A percentile compares a stretch with the other conserved stretches of the same genome.
These are phyloP conservation scores for Ibycter americanus DNA, from an alignment of 2,797 vertebrate genomes.

Conservation along the genomic window DNA sequence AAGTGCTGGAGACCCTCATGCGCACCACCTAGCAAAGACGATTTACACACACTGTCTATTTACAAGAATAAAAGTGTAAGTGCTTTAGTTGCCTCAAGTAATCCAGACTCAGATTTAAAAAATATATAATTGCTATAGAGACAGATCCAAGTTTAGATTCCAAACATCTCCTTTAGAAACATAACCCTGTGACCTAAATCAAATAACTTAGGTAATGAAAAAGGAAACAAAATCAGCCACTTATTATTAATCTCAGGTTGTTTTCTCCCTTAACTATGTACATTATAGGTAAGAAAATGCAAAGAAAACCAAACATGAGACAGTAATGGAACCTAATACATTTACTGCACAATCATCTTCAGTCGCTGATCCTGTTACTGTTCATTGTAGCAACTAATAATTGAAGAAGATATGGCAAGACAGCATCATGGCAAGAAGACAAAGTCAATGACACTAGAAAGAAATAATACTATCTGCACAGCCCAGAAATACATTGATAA, in stretches of 20 bases:
- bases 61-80: not conserved
- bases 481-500: not conserved
- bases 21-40: conserved; percentile 85
- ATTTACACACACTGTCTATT: not conserved
- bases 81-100: not conserved
- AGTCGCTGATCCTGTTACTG: not conserved
- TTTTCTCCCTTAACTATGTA: not conserved
- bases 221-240: not conserved
- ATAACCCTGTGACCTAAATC: not conserved
- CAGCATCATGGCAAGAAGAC: conserved; percentile 13
- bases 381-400: not conserved
- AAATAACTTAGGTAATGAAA: not conserved
- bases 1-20: conserved; percentile 97
- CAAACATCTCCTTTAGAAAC: not conserved
- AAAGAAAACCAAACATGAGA: not conserved
- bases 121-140: not conserved
- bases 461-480: conserved; percentile 13
- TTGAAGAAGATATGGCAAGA: not conserved
- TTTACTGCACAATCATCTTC: not conserved
- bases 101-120: not conserved
- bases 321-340: not conserved
- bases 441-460: conserved; percentile 28
- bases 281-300: not conserved
- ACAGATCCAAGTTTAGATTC: conserved; percentile 2
- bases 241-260: not conserved